Evolutionary conservation across 2,113 vertebrate species (phyloP).

Genomic region (Pleuronectes platessa): DNA sequence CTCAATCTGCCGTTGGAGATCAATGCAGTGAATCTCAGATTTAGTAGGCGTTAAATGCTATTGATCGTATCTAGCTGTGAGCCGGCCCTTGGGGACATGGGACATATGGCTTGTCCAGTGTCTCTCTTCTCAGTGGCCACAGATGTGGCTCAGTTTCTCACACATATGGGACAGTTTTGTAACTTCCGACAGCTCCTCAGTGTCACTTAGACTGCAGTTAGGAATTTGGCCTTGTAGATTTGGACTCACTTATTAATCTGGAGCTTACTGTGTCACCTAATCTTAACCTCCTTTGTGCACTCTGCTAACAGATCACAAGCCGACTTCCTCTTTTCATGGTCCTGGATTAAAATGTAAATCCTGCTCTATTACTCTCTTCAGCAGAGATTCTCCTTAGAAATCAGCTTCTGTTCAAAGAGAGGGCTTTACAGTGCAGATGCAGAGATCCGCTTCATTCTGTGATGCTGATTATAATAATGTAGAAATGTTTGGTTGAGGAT

Average conservation of each 20-base stretch:
- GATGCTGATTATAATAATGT: background rate
- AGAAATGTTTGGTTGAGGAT: background rate
- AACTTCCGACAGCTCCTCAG: constrained; percentile 21
- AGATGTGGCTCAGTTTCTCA: constrained; percentile 50
- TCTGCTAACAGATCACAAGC: constrained; percentile 28
- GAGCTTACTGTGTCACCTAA: constrained; percentile 34
- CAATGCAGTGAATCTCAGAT: constrained; percentile 29
- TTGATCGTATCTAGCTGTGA: constrained; percentile 59
- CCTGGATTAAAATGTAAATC: constrained; percentile 61
- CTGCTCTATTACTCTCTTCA: constrained; percentile 32
- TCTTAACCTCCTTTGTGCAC: constrained; percentile 38
- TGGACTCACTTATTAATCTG: constrained; percentile 40
- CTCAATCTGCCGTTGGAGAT: constrained; percentile 23
- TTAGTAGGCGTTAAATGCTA: constrained; percentile 37
- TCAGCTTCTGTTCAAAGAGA: constrained; percentile 26
- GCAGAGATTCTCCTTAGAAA: constrained; percentile 22
- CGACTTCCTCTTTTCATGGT: constrained; percentile 39
- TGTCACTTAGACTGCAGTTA: constrained; percentile 6
- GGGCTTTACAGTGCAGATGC: background rate
- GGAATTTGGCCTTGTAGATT: constrained; percentile 28
- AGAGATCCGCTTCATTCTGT: background rate
- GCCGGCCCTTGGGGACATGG: constrained; percentile 39
- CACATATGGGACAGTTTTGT: constrained; percentile 33
- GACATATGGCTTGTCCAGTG: constrained; percentile 55
- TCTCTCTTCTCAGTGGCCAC: constrained; percentile 30